Evolutionary conservation across 2,113 vertebrate species (phyloP).

Genomic region (Sylvia atricapilla): DNA sequence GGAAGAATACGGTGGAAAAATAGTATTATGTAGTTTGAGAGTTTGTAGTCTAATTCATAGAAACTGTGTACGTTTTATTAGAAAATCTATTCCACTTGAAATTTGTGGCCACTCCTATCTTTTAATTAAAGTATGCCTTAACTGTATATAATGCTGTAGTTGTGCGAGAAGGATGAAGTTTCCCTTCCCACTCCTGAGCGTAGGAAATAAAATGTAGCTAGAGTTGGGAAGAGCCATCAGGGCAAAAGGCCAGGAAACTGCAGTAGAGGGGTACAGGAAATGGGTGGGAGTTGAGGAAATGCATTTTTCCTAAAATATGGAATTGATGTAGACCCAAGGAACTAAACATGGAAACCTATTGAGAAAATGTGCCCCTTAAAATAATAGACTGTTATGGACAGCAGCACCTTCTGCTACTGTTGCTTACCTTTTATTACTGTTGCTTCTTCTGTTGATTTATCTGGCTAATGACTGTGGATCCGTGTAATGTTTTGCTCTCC

Average conservation of each 20-base stretch:
- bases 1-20: neutral
- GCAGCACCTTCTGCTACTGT: neutral
- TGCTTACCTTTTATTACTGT: neutral
- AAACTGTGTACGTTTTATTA: neutral
- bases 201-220: neutral
- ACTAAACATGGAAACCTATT: neutral
- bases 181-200: neutral
- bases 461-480: neutral
- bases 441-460: neutral
- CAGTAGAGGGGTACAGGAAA: neutral
- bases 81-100: neutral
- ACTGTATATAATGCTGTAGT: neutral
- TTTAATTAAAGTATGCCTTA: neutral
- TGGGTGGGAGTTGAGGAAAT: neutral
- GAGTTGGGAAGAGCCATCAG: neutral
- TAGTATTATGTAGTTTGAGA: neutral
- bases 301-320: neutral
- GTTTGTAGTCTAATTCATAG: neutral
- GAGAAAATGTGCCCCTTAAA: neutral
- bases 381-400: neutral
- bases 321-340: neutral
- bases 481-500: neutral
- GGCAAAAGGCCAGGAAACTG: neutral
- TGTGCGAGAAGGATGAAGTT: neutral
- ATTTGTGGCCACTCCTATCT: neutral